Conservation (phyloP, 1,140 invertebrate species). For the Euura saliciscinereae region DNA sequence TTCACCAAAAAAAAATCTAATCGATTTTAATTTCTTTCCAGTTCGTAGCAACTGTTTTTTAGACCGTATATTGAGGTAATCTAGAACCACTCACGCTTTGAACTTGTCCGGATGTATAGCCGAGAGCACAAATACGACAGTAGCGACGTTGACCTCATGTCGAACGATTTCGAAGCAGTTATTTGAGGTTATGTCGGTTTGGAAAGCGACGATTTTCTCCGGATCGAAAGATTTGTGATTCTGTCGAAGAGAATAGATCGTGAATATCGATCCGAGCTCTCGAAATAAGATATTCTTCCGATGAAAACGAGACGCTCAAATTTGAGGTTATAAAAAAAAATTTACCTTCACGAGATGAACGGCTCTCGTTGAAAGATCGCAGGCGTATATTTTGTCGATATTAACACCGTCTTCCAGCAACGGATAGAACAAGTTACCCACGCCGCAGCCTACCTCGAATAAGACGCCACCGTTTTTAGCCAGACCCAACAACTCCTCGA, state of each 20-base stretch:
- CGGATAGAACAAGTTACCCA: constrained; percentile 96
- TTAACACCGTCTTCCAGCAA: constrained; percentile 78
- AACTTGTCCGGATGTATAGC: constrained; percentile 84
- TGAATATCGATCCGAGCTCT: no score
- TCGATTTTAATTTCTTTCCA: no score
- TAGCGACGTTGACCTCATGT: constrained; percentile 69
- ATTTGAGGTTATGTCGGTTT: constrained; percentile 71
- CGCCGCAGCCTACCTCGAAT: constrained; percentile 95
- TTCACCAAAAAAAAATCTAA: no score
- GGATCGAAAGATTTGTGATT: constrained; percentile 64
- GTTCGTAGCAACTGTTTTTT: no score
- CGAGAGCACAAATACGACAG: constrained; percentile 82
- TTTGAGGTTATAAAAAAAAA: constrained; percentile 17
- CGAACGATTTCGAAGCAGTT: constrained; percentile 65
- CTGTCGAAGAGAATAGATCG: constrained; percentile 33
- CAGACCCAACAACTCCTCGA: constrained; percentile 74
- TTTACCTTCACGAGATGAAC: constrained; percentile 82
- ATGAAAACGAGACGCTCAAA: no score
- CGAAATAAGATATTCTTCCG: no score
- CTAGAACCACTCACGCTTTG: constrained; percentile 39
- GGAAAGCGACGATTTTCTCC: constrained; percentile 76
- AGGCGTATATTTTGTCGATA: constrained; percentile 83
- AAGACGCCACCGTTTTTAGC: constrained; percentile 56
- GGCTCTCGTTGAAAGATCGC: constrained; percentile 93
- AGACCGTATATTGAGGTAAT: background rate